A percentile compares a stretch with the other conserved stretches of the same genome.
Conservation (phyloP, 2,113 vertebrate species). For the Percina caprodes region DNA sequence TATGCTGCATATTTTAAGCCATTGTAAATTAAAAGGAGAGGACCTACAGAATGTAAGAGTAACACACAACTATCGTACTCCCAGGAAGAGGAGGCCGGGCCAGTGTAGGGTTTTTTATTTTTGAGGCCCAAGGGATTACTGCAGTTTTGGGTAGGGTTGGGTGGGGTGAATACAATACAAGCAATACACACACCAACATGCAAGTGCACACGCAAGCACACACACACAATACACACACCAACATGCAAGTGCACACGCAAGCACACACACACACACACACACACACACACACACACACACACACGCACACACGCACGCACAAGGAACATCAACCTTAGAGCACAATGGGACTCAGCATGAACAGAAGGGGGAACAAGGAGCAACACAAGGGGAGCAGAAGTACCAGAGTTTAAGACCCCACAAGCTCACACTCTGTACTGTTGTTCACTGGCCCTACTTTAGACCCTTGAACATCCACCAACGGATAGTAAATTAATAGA, state of each 20-base stretch:
- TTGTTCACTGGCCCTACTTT: too few species aligned
- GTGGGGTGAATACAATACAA: conserved; percentile 48
- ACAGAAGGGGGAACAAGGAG: conserved; percentile 41
- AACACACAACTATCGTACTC: conserved; percentile 12
- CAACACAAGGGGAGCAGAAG: conserved; percentile 40
- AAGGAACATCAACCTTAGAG: conserved; percentile 31
- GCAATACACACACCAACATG: conserved; percentile 14
- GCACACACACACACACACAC: conserved; percentile 6
- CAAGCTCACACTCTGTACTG: background rate
- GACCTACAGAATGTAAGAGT: conserved; percentile 14
- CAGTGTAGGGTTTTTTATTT: conserved; percentile 69
- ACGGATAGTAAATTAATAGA: background rate
- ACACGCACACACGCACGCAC: conserved; percentile 12
- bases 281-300: conserved; percentile 8
- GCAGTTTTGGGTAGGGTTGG: conserved; percentile 43
- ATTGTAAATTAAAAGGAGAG: conserved; percentile 21
- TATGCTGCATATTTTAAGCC: conserved; percentile 22
- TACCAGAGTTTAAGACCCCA: conserved; percentile 37
- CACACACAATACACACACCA: background rate
- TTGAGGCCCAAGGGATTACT: conserved; percentile 69
- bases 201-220: conserved; percentile 8
- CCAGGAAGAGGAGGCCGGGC: conserved; percentile 46
- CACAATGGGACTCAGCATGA: conserved; percentile 54
- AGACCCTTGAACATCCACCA: background rate
- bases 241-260: conserved; percentile 1